A percentile compares a stretch with the other conserved stretches of the same genome.
phyloP scores from a whole-genome alignment of 2,888 invertebrate species.

The Aphrophora alni region DNA sequence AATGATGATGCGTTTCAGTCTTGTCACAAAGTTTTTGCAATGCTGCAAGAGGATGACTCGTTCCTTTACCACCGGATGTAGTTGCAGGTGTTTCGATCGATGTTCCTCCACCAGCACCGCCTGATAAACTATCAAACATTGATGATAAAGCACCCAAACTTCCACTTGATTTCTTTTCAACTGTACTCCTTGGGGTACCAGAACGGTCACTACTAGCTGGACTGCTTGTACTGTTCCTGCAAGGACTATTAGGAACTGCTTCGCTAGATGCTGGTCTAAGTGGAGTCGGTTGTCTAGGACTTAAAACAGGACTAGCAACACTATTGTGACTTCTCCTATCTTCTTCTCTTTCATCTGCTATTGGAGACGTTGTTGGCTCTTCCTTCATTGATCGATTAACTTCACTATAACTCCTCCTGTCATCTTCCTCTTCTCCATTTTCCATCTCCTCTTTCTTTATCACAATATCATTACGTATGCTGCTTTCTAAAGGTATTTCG shows the following conservation, averaged over 20 bases:
- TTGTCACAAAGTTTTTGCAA: slow-evolving; percentile 96
- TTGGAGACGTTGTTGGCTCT: slow-evolving; percentile 44
- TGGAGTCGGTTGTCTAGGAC: slow-evolving; percentile 50
- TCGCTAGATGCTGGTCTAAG: slow-evolving; percentile 45
- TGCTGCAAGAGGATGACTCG: slow-evolving; percentile 91
- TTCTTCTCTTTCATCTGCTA: slow-evolving; percentile 46
- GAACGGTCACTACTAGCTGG: slow-evolving; percentile 78
- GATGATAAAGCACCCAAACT: slow-evolving; percentile 85
- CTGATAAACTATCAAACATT: slow-evolving; percentile 87
- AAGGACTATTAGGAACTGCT: slow-evolving; percentile 63
- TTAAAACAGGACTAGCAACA: slow-evolving; percentile 36
- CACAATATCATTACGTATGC: slow-evolving; percentile 58
- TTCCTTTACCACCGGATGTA: slow-evolving; percentile 68
- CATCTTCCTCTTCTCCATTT: slow-evolving; percentile 58
- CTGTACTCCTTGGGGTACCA: slow-evolving; percentile 72
- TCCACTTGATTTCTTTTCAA: slow-evolving; percentile 62
- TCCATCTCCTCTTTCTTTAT: slow-evolving; percentile 65
- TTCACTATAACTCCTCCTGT: slow-evolving; percentile 52
- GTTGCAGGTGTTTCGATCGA: slow-evolving; percentile 56
- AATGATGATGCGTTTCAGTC: slow-evolving; percentile 76
- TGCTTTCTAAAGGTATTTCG: slow-evolving; percentile 50
- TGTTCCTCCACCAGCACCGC: slow-evolving; percentile 56
- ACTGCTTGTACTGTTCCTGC: slow-evolving; percentile 67
- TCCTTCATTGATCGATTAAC: slow-evolving; percentile 42
- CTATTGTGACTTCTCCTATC: slow-evolving; percentile 47